Conservation (phyloP, 2,888 invertebrate genomes). For the Acrobasis consociella region DNA sequence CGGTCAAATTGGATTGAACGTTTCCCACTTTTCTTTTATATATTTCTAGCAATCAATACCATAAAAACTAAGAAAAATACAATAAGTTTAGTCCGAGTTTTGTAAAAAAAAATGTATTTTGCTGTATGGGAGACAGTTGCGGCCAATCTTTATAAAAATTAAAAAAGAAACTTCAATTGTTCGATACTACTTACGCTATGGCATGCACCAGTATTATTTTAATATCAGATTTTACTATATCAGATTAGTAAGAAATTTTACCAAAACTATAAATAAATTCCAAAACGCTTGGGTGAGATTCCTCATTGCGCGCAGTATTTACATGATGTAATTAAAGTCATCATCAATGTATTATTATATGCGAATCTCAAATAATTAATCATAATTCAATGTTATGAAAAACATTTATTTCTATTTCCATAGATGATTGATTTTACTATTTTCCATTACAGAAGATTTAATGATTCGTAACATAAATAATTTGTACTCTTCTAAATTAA, state of each 20-base stretch:
- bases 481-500: slow-evolving; percentile 79
- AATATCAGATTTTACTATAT: slow-evolving; percentile 53
- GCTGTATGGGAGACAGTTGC: slow-evolving; percentile 34
- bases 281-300: slow-evolving; percentile 26
- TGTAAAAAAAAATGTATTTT: slow-evolving; percentile 22
- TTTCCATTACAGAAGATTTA: slow-evolving; percentile 16
- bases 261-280: slow-evolving; percentile 37
- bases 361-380: slow-evolving; percentile 35
- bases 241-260: slow-evolving; percentile 56
- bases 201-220: slow-evolving; percentile 68
- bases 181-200: slow-evolving; percentile 71
- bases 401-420: slow-evolving; percentile 8
- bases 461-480: slow-evolving; percentile 60
- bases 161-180: slow-evolving; percentile 38
- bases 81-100: neutral
- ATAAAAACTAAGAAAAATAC: too few relatives aligned
- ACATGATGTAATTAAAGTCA: slow-evolving; percentile 26
- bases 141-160: slow-evolving; percentile 31
- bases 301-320: slow-evolving; percentile 27
- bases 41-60: too few relatives aligned
- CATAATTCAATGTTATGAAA: slow-evolving; percentile 29
- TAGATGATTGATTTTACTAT: slow-evolving; percentile 7
- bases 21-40: too few relatives aligned
- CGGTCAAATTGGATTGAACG: too few relatives aligned
- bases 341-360: slow-evolving; percentile 28